Conservation (phyloP, 2,888 invertebrate species). For the Himalopsyche tibetana region DNA sequence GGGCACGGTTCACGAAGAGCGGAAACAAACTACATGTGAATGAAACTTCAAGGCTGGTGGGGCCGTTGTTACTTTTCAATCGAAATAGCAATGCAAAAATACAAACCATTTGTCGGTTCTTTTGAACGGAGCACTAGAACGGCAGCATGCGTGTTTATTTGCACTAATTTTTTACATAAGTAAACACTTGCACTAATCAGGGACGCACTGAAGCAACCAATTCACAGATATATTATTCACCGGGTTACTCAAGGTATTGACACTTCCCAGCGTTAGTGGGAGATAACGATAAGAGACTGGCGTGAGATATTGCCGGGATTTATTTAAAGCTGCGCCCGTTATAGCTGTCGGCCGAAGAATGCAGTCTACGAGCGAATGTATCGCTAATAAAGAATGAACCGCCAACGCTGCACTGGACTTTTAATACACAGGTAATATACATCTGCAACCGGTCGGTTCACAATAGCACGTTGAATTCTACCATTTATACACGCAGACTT, state of each 20-base stretch:
- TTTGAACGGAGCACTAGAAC: neutral
- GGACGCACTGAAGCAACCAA: neutral
- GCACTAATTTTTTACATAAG: conserved; percentile 6
- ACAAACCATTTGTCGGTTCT: conserved; percentile 53
- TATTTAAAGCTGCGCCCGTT: conserved; percentile 41
- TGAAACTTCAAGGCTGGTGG: conserved; percentile 26
- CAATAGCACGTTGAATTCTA: conserved; percentile 42
- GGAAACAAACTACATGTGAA: neutral
- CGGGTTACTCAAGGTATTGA: neutral
- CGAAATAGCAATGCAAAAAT: conserved; percentile 51
- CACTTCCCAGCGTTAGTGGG: conserved; percentile 3
- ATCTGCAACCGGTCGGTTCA: conserved; percentile 54
- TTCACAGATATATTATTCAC: neutral
- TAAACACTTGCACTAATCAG: neutral
- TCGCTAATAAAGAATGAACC: conserved; percentile 52
- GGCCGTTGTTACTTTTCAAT: conserved; percentile 50
- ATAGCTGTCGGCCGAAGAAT: conserved; percentile 53
- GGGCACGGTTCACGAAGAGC: conserved; percentile 20
- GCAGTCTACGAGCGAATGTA: conserved; percentile 50
- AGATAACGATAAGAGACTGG: conserved; percentile 4
- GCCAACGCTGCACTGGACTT: conserved; percentile 49
- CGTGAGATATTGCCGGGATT: neutral
- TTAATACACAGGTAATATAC: conserved; percentile 48
- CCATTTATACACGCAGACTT: neutral
- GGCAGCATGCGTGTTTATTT: conserved; percentile 22